Evolutionary conservation across 2,888 invertebrate species (phyloP), one percentile per base, ranked within the genome.

Genomic region (Notocelia uddmanniana): DNA sequence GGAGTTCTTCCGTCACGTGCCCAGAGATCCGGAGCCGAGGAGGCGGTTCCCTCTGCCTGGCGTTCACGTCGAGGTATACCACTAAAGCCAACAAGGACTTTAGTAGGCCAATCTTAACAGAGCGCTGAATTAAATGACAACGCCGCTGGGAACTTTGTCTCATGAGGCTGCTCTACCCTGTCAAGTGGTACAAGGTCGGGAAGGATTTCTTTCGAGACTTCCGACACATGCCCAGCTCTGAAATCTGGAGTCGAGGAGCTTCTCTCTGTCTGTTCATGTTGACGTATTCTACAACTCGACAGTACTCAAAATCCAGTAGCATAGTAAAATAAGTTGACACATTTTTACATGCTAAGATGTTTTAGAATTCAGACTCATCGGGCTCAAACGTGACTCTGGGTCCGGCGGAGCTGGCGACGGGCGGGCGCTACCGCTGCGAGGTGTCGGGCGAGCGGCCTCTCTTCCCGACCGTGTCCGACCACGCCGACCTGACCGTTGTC

Each of bases 141-240:
- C n/a, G n/a, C 8, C 8, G 95, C 88, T 97, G 96, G 88, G 95
- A 96, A 87, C 90, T 97, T 87, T 79, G 76, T 3, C 96, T 96
- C 81, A 95, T 95, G n/a, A 96, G 97, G 83, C 94, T 94, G 50
- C 91, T 97, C 68, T 97, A 97, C 85, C 96, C 96, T 31, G 96
- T 97, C 77, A 97, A 97, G 91, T 97, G 97, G 97, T 97, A 97
- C 91, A 97, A 97, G 85, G 96, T 97, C 84, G 96, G 96, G 74
- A 95, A 96, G 85, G 97, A 97, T 87, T 96, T 97, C 89, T 97
- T 96, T 91, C 94, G 97, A 78, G 96, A 95, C 89, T 97, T 96
- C 91, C 94, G 97, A 78, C 96, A 95, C 88, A 95, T 96, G 77
- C 97, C 97, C 55, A 94, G 77, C 97, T 97, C 55, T 94, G 95